Evolutionary conservation across 2,797 vertebrate genomes (phyloP), one percentile per base, ranked within the genome.

Genomic region (Mormyrus proboscirostris): DNA sequence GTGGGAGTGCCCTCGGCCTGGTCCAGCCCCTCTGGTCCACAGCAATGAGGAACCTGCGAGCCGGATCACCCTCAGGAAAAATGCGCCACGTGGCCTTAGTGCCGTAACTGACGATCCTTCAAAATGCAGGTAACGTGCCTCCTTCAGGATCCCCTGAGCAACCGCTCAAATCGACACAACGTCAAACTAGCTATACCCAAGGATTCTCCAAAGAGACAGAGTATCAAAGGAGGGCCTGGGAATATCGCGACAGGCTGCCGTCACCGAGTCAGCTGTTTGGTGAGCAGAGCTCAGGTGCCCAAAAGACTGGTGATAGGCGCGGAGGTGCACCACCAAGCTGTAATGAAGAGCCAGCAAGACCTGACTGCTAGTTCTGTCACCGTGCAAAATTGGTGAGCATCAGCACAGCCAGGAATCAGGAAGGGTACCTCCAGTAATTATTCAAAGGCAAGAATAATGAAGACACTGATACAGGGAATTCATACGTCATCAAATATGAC

Each of bases 271-370:
- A 1, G 41, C 14, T 12, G 38, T 50, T n/a, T 47, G 44, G n/a
- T 4, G 41, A 41, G 19, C 9, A 9, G 38, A 87, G 51, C 33
- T 25, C 44, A 82, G 83, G 57, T 85, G n/a, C 62, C 65, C 83
- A 88, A 62, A 51, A 79, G 89, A 76, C 22, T 90, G 89, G 22
- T 53, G 90, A 90, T 65, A 89, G 19, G 88, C 44, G 16, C 22
- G 62, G 19, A 38, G 55, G 49, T 87, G 88, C 50, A 53, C 14
- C 25, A 76, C 55, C 85, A 22, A 89, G 88, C 90, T 90, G 88
- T 90, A 89, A 19, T 8, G 49, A 53, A 85, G 83, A 53, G n/a
- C 12, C 69, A 73, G 69, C 12, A 73, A 38, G 69, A 73, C 33
- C 29, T 33, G 29, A 38, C 16, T 38, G 69, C 33, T 2, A 16